Percentiles rank a stretch among this genome's conserved stretches.
phyloP scores from a whole-genome alignment of 2,888 invertebrate genomes.

The Drosophila yooni region DNA sequence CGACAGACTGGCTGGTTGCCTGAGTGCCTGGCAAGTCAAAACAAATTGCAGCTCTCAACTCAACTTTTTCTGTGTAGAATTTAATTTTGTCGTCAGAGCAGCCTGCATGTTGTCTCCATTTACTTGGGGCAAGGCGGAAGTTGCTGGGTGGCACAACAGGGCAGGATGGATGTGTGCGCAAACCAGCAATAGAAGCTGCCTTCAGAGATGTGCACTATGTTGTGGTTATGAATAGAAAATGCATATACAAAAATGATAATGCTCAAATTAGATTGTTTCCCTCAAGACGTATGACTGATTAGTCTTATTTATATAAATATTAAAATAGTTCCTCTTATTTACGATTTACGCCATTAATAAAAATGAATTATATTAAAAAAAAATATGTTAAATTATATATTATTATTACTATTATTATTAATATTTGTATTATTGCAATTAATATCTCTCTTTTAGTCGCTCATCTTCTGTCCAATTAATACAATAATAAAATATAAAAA shows the following conservation, averaged over 20 bases:
- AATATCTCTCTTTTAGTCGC: not conserved
- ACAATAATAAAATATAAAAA: not conserved
- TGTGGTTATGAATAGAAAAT: slow-evolving; percentile 7
- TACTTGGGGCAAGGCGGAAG: slow-evolving; percentile 9
- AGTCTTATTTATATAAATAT: not conserved
- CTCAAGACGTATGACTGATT: not conserved
- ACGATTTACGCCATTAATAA: not conserved
- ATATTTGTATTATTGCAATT: not conserved
- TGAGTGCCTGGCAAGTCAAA: slow-evolving; percentile 46
- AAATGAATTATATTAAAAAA: not conserved
- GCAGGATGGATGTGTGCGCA: slow-evolving; percentile 1
- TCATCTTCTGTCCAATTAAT: not conserved
- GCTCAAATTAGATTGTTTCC: not conserved
- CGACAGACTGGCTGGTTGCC: slow-evolving; percentile 8
- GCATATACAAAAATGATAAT: not conserved
- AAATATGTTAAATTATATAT: not conserved
- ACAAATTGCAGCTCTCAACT: slow-evolving; percentile 52
- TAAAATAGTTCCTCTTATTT: not conserved
- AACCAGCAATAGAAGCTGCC: slow-evolving; percentile 27
- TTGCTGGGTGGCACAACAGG: not conserved
- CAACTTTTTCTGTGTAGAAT: slow-evolving; percentile 53
- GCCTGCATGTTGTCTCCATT: slow-evolving; percentile 29
- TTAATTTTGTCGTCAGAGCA: slow-evolving; percentile 58
- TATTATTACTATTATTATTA: not conserved
- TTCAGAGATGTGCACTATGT: slow-evolving; percentile 18